These are phyloP conservation scores for Cryptoprocta ferox DNA, from an alignment of 2,797 vertebrate genomes.

Conservation along the genomic window DNA sequence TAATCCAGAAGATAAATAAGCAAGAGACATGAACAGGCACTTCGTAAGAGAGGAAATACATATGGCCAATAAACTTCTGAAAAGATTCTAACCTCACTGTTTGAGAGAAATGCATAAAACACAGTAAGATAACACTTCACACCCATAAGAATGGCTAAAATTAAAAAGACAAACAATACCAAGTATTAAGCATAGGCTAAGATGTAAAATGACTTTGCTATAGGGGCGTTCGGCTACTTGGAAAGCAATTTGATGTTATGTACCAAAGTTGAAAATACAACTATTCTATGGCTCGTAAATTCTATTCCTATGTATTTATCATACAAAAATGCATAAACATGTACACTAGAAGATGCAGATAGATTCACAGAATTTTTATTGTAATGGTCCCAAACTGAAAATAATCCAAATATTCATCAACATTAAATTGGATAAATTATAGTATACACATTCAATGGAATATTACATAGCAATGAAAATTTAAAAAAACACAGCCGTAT, in stretches of 20 bases:
- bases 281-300: neutral
- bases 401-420: neutral
- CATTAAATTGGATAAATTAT: neutral
- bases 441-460: neutral
- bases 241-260: constrained; percentile 19
- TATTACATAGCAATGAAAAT: constrained; percentile 7
- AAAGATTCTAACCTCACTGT: neutral
- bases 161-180: neutral
- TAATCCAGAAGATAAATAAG: neutral
- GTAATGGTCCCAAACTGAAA: neutral
- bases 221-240: neutral
- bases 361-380: neutral
- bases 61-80: neutral
- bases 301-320: neutral
- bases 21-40: neutral
- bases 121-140: neutral
- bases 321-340: neutral
- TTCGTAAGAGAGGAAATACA: neutral
- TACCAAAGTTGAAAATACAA: constrained; percentile 29
- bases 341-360: neutral
- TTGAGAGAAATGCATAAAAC: neutral
- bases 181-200: neutral
- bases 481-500: neutral
- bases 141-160: neutral
- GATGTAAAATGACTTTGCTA: neutral